Evolutionary conservation across 1,140 invertebrate genomes (phyloP).

Genomic region (Cheumatopsyche charites): DNA sequence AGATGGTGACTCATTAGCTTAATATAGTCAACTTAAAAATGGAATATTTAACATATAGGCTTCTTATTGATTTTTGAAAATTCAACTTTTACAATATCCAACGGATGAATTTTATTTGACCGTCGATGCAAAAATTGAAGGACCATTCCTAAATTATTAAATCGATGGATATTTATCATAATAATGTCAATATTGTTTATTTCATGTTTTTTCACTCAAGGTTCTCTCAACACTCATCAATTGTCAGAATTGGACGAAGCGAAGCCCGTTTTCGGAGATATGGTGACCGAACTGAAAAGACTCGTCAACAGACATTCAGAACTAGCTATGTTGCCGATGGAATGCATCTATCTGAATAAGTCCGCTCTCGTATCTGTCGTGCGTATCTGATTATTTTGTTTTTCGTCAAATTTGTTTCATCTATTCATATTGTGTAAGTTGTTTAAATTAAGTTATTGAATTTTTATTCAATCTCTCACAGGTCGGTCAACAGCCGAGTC

Average conservation of each 20-base stretch:
- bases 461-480: slow-evolving; percentile 45
- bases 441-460: slow-evolving; percentile 12
- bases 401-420: not conserved
- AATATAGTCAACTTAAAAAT: no score
- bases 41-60: no score
- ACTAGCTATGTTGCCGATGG: slow-evolving; percentile 86
- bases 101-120: no score
- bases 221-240: slow-evolving; percentile 42
- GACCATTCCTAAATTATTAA: no score
- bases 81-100: no score
- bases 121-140: no score
- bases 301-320: slow-evolving; percentile 86
- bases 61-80: no score
- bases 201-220: slow-evolving; percentile 23
- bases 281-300: slow-evolving; percentile 86
- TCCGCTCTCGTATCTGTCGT: slow-evolving; percentile 87
- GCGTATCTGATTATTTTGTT: slow-evolving; percentile 48
- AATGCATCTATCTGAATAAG: slow-evolving; percentile 96
- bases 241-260: slow-evolving; percentile 82
- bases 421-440: slow-evolving; percentile 17
- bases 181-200: no score
- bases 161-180: no score
- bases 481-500: slow-evolving; percentile 67
- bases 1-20: no score
- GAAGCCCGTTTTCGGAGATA: slow-evolving; percentile 85